Percentiles rank a stretch among this genome's conserved stretches.
Conservation (phyloP, 2,888 invertebrate species). For the Strigamia crassipes region DNA sequence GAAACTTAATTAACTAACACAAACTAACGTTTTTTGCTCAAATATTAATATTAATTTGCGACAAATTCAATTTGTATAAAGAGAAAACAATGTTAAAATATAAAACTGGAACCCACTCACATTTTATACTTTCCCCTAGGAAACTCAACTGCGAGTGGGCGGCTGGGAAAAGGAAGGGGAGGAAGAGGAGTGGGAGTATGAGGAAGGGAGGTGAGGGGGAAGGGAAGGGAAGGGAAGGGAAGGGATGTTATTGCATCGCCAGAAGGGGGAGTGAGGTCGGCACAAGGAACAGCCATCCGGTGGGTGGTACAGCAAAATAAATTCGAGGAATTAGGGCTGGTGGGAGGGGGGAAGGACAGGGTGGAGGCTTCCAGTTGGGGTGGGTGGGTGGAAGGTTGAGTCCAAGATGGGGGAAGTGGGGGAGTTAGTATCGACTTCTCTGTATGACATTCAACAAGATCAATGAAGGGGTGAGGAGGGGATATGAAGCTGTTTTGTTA, state of each 20-base stretch:
- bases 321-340: constrained; percentile 43
- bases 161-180: constrained; percentile 33
- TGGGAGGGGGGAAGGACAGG: constrained; percentile 35
- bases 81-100: not conserved
- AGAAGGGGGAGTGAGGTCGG: constrained; percentile 12
- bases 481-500: constrained; percentile 25
- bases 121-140: constrained; percentile 32
- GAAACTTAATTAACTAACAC: not conserved
- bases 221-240: not conserved
- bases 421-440: constrained; percentile 29
- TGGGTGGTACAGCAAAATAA: constrained; percentile 41
- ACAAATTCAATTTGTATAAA: not conserved
- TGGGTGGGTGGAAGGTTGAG: constrained; percentile 38
- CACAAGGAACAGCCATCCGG: constrained; percentile 18
- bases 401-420: constrained; percentile 20
- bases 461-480: constrained; percentile 29
- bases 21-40: not conserved
- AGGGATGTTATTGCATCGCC: constrained; percentile 21
- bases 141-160: constrained; percentile 36
- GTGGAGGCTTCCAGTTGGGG: constrained; percentile 36
- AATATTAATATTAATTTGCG: not conserved
- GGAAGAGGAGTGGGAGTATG: constrained; percentile 15
- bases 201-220: constrained; percentile 9
- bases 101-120: constrained; percentile 14
- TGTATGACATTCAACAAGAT: constrained; percentile 19